A percentile compares a stretch with the other conserved stretches of the same genome.
Conservation (phyloP, 2,888 invertebrate genomes). For the Agonopterix alstromeriana region DNA sequence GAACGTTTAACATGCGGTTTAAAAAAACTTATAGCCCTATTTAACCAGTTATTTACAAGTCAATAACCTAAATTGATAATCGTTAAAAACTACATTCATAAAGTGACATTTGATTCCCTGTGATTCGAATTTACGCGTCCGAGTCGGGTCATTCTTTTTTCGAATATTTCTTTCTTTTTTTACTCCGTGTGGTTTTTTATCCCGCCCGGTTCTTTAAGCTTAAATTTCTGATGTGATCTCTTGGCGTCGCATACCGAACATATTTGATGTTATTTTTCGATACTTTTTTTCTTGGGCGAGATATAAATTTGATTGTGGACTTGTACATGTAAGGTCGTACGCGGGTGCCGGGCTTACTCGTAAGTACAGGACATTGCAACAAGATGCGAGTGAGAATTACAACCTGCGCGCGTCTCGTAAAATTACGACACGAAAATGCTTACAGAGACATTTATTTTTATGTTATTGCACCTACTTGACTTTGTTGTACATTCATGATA, state of each 20-base stretch:
- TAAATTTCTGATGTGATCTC: constrained; percentile 71
- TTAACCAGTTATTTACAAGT: neutral
- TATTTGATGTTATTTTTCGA: constrained; percentile 63
- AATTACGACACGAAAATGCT: neutral
- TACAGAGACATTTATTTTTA: neutral
- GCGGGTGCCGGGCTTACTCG: constrained; percentile 31
- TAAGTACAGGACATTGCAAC: constrained; percentile 26
- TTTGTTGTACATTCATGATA: neutral
- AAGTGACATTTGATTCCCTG: constrained; percentile 70
- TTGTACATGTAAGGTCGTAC: constrained; percentile 21
- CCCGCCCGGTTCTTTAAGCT: constrained; percentile 59
- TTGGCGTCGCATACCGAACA: constrained; percentile 68
- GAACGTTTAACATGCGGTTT: too few species aligned
- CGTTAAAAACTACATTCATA: constrained; percentile 44
- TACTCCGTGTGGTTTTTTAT: constrained; percentile 38
- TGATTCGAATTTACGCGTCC: constrained; percentile 72
- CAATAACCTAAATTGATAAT: constrained; percentile 34
- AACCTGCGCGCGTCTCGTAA: constrained; percentile 18
- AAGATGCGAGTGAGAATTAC: constrained; percentile 46
- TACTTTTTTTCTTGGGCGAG: constrained; percentile 39
- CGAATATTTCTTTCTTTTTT: constrained; percentile 26
- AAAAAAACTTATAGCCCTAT: neutral
- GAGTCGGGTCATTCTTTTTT: constrained; percentile 40
- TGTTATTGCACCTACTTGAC: neutral
- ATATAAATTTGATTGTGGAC: constrained; percentile 55